Evolutionary conservation across 2,888 invertebrate species (phyloP).

Genomic region (Dioctria rufipes): DNA sequence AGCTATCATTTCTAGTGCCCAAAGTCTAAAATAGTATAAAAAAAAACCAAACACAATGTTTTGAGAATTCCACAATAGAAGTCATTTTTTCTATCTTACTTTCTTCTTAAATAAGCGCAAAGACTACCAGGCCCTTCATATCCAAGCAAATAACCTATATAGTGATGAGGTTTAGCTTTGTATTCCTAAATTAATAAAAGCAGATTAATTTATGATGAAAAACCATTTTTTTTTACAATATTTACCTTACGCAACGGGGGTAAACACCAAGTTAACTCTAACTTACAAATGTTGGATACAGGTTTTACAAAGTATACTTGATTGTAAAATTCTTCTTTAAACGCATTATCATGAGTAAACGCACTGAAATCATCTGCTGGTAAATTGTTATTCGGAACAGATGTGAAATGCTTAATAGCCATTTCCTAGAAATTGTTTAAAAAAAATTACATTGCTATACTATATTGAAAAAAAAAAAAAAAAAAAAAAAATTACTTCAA

Average conservation of each 20-base stretch:
- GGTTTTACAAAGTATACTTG: slow-evolving; percentile 81
- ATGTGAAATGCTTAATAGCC: slow-evolving; percentile 76
- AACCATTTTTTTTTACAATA: not conserved
- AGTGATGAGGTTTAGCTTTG: slow-evolving; percentile 74
- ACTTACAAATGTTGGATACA: slow-evolving; percentile 80
- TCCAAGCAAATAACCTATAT: slow-evolving; percentile 84
- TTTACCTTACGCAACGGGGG: slow-evolving; percentile 65
- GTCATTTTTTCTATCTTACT: slow-evolving; percentile 70
- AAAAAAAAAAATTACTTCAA: slow-evolving; percentile 62
- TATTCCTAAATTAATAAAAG: slow-evolving; percentile 62
- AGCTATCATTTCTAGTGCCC: slow-evolving; percentile 81
- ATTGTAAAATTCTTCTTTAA: slow-evolving; percentile 66
- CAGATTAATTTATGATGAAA: not conserved
- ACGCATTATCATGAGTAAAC: slow-evolving; percentile 67
- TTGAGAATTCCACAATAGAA: no score
- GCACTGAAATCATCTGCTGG: slow-evolving; percentile 76
- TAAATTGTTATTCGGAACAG: slow-evolving; percentile 79
- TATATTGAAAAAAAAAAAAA: no score
- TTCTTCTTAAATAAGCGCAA: slow-evolving; percentile 82
- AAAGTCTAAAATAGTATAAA: slow-evolving; percentile 73
- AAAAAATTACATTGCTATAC: not conserved
- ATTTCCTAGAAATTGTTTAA: slow-evolving; percentile 57
- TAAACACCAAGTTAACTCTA: slow-evolving; percentile 71
- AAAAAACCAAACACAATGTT: not conserved
- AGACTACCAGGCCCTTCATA: slow-evolving; percentile 90